A percentile compares a stretch with the other conserved stretches of the same genome.
phyloP scores from a whole-genome alignment of 2,797 vertebrate species.

The Hypotaenidia philippensis region DNA sequence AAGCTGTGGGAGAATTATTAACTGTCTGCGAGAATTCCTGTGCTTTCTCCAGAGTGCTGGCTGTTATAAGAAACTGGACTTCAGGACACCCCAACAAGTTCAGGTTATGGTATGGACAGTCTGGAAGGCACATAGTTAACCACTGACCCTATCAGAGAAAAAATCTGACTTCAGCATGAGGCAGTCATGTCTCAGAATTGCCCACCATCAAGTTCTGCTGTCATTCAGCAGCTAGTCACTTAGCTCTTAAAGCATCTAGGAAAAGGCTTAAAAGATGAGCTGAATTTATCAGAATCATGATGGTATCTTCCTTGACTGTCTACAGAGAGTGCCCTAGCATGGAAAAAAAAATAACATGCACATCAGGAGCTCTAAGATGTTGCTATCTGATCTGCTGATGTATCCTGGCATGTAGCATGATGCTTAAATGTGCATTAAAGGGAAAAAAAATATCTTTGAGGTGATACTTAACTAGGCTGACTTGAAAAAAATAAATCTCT shows the following conservation, averaged over 20 bases:
- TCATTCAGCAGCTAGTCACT: background rate
- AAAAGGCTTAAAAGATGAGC: background rate
- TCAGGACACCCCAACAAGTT: background rate
- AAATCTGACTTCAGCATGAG: background rate
- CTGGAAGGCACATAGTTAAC: background rate
- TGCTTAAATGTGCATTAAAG: background rate
- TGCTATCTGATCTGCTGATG: background rate
- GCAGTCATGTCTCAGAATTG: background rate
- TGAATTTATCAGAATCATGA: background rate
- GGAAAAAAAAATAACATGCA: background rate
- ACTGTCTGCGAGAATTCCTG: background rate
- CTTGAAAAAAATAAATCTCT: background rate
- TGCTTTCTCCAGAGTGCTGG: background rate
- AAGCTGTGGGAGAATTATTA: background rate
- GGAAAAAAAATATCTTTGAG: background rate
- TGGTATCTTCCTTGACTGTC: background rate
- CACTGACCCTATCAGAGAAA: accelerated
- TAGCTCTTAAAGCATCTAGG: background rate
- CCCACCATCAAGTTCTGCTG: background rate
- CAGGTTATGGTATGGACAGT: background rate
- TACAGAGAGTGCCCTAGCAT: background rate
- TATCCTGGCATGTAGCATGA: background rate
- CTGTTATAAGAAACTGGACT: background rate
- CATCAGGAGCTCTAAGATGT: background rate
- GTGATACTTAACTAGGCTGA: background rate